Conservation (phyloP, 2,888 invertebrate genomes). For the Sussaba pulchella region DNA sequence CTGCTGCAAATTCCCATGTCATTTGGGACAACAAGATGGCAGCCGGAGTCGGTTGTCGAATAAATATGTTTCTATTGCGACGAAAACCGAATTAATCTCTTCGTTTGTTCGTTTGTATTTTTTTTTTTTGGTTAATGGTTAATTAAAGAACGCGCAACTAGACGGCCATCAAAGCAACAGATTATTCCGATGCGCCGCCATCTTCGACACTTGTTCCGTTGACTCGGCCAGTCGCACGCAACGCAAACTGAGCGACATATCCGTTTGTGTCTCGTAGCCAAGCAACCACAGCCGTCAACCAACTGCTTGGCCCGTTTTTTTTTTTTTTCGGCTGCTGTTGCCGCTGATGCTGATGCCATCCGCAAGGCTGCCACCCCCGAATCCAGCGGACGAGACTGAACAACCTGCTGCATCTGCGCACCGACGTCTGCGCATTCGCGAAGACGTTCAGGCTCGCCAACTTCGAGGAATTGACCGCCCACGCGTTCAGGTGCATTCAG, state of each 20-base stretch:
- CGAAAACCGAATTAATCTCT: neutral
- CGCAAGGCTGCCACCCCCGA: too few relatives aligned
- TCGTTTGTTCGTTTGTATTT: too few relatives aligned
- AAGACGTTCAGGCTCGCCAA: neutral
- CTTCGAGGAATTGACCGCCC: neutral
- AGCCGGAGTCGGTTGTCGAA: slow-evolving; percentile 23
- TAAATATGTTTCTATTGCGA: slow-evolving; percentile 8
- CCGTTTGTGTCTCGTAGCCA: slow-evolving; percentile 63
- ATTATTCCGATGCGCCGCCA: slow-evolving; percentile 66
- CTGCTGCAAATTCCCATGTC: slow-evolving; percentile 85
- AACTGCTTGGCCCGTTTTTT: slow-evolving; percentile 26
- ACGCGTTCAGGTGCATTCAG: neutral
- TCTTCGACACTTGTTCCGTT: slow-evolving; percentile 69
- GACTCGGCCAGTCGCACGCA: slow-evolving; percentile 54
- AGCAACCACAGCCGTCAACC: slow-evolving; percentile 58
- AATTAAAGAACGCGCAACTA: slow-evolving; percentile 42
- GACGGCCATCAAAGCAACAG: slow-evolving; percentile 57
- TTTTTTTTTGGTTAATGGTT: slow-evolving; percentile 1
- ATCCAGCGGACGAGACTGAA: neutral
- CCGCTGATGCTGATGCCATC: too few relatives aligned
- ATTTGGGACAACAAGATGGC: slow-evolving; percentile 67
- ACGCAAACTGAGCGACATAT: slow-evolving; percentile 67
- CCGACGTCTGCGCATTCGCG: neutral
- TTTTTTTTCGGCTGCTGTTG: too few relatives aligned
- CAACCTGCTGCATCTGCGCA: slow-evolving; percentile 24